Conservation (phyloP, 2,113 vertebrate genomes). For the Lates calcarifer region DNA sequence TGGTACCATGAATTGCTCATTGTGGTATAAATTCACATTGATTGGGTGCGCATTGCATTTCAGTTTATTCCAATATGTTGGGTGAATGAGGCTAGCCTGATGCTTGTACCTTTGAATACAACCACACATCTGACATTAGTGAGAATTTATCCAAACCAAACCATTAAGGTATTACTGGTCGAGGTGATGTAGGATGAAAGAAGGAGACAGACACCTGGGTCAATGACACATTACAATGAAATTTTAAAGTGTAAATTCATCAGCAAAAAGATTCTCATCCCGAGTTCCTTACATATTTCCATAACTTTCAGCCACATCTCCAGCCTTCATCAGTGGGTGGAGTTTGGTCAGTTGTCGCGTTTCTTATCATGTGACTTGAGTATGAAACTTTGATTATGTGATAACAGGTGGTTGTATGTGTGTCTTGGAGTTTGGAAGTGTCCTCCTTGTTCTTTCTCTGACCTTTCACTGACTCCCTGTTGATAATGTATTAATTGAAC, state of each 20-base stretch:
- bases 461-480: not conserved
- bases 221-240: too few species aligned
- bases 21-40: too few species aligned
- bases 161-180: too few species aligned
- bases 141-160: too few species aligned
- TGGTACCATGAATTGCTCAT: too few species aligned
- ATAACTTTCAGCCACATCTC: not conserved
- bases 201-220: not conserved
- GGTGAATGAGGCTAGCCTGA: too few species aligned
- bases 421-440: not conserved
- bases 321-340: not conserved
- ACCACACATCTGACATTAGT: too few species aligned
- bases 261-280: not conserved
- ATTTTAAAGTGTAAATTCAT: too few species aligned
- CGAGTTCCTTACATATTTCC: not conserved
- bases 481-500: slow-evolving; percentile 25
- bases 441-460: not conserved
- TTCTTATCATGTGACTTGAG: not conserved
- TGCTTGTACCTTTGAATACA: too few species aligned
- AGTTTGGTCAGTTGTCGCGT: not conserved
- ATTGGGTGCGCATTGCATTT: too few species aligned
- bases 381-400: not conserved
- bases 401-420: not conserved
- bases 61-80: too few species aligned
- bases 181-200: too few species aligned